These are phyloP conservation scores for Drosophila cardini DNA, from an alignment of 1,140 invertebrate genomes.

Conservation along the genomic window DNA sequence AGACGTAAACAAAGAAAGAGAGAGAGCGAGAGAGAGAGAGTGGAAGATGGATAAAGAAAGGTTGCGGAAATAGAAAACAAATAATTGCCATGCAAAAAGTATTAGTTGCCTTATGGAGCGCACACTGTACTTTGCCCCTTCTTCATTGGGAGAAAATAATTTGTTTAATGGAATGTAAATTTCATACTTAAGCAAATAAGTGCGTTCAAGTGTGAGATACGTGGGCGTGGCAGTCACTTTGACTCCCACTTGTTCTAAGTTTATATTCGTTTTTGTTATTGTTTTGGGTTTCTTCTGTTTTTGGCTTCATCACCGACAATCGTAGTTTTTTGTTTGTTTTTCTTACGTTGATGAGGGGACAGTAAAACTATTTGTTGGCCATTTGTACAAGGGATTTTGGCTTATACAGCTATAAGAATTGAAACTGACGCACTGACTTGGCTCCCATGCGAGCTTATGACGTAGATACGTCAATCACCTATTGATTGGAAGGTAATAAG, in stretches of 20 bases:
- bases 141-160: conserved; percentile 74
- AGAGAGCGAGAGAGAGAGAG: conserved; percentile 12
- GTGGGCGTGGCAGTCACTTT: conserved; percentile 30
- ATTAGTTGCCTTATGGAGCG: conserved; percentile 59
- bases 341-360: conserved; percentile 38
- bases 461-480: not conserved
- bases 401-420: conserved; percentile 6
- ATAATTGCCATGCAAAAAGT: conserved; percentile 82
- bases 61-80: conserved; percentile 63
- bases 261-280: conserved; percentile 40
- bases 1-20: not conserved
- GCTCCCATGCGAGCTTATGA: conserved; percentile 22
- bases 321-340: conserved; percentile 52
- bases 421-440: conserved; percentile 18
- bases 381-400: conserved; percentile 45
- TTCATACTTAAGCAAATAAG: conserved; percentile 80
- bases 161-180: conserved; percentile 83
- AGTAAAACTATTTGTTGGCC: conserved; percentile 50
- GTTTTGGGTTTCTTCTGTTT: conserved; percentile 16
- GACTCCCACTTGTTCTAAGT: conserved; percentile 12
- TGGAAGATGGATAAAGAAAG: not conserved
- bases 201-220: conserved; percentile 54
- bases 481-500: conserved; percentile 16
- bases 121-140: conserved; percentile 3
- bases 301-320: not conserved